A percentile compares a stretch with the other conserved stretches of the same genome.
Conservation (phyloP, 2,797 vertebrate species). For the Hylomyscus alleni region DNA sequence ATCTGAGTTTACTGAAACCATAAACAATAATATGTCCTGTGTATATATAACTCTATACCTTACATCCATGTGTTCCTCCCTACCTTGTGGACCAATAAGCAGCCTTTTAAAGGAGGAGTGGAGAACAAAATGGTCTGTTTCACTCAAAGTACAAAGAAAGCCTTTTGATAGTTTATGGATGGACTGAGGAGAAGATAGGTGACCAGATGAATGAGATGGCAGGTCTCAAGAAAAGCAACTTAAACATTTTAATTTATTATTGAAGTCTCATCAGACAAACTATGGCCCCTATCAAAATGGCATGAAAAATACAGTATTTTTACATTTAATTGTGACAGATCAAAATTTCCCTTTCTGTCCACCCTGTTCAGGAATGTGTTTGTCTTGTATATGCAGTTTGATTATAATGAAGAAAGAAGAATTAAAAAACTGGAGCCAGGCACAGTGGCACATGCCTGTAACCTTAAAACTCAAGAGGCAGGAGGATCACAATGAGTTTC, state of each 20-base stretch:
- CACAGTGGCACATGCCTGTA: not conserved
- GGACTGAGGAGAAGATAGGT: not conserved
- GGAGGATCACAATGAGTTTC: not conserved
- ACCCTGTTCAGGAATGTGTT: not conserved
- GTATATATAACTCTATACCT: not conserved
- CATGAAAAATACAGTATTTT: not conserved
- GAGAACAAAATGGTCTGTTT: not conserved
- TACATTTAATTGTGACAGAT: not conserved
- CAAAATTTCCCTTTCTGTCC: not conserved
- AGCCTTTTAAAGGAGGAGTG: not conserved
- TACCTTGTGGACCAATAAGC: not conserved
- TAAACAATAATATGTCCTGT: not conserved
- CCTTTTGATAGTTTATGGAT: not conserved
- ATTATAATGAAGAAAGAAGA: not conserved
- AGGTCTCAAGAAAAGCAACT: not conserved
- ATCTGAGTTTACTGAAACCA: not conserved
- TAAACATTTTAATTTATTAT: constrained; percentile 27
- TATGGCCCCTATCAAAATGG: not conserved
- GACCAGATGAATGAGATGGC: not conserved
- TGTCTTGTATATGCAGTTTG: not conserved
- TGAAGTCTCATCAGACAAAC: not conserved
- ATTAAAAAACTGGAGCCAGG: not conserved
- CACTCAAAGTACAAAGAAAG: not conserved
- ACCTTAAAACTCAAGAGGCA: not conserved
- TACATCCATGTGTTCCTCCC: not conserved